Conservation (phyloP, 2,797 vertebrate species). For the Odontamblyopus lacepedii region DNA sequence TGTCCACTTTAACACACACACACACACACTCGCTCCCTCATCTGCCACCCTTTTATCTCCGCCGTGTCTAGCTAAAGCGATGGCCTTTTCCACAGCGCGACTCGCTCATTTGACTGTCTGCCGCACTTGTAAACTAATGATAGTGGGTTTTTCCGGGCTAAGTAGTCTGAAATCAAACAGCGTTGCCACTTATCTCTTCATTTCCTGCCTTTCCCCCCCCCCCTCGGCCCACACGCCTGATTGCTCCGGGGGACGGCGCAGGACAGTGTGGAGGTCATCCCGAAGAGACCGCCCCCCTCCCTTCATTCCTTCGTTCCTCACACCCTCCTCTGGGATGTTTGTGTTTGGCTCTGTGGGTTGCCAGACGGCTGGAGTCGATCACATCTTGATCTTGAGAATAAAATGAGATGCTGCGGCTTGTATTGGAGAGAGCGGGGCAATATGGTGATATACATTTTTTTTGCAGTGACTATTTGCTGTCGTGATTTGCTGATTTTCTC, state of each 20-base stretch:
- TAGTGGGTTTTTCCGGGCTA: slow-evolving; percentile 41
- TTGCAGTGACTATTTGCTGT: too few relatives aligned
- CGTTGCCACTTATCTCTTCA: slow-evolving; percentile 9
- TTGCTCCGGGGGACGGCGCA: slow-evolving; percentile 3
- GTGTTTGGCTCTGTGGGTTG: slow-evolving; percentile 49
- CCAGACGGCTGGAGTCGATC: slow-evolving; percentile 67
- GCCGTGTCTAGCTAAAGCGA: slow-evolving; percentile 29
- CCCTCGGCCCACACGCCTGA: not conserved
- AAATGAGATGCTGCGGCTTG: slow-evolving; percentile 34
- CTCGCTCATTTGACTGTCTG: slow-evolving; percentile 38
- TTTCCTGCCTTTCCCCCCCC: not conserved
- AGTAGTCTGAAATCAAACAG: slow-evolving; percentile 16
- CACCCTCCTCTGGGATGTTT: slow-evolving; percentile 51
- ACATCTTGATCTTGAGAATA: slow-evolving; percentile 58
- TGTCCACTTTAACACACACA: slow-evolving; percentile 18
- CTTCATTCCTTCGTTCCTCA: not conserved
- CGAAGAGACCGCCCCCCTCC: not conserved
- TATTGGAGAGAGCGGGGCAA: too few relatives aligned
- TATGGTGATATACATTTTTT: too few relatives aligned
- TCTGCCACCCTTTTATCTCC: slow-evolving; percentile 36
- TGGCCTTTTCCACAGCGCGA: slow-evolving; percentile 18
- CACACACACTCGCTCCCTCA: slow-evolving; percentile 5
- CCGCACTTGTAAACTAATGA: slow-evolving; percentile 37
- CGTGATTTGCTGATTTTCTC: too few relatives aligned
- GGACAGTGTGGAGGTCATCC: slow-evolving; percentile 32